Evolutionary conservation across 1,140 invertebrate species (phyloP).

Genomic region (Tetramorium alpestre): DNA sequence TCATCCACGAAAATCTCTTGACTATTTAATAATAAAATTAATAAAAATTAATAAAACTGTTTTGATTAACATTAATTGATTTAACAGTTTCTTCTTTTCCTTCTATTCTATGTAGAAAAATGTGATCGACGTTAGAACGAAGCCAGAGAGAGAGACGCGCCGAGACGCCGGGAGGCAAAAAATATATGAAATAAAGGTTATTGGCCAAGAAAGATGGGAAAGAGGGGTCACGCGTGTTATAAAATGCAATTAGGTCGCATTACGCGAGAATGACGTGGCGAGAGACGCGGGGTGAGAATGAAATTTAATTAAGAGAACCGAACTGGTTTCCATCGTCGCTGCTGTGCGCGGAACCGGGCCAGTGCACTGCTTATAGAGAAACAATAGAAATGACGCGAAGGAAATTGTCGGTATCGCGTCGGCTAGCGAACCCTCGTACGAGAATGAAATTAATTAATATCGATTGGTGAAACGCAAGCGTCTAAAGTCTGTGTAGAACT

Average conservation of each 20-base stretch:
- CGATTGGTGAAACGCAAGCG: slow-evolving; percentile 39
- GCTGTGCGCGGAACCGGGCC: not conserved
- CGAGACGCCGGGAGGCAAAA: not conserved
- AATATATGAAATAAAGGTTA: slow-evolving; percentile 16
- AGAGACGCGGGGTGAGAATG: slow-evolving; percentile 39
- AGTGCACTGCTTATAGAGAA: not conserved
- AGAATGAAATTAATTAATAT: slow-evolving; percentile 57
- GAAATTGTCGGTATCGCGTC: not conserved
- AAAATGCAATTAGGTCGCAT: slow-evolving; percentile 70
- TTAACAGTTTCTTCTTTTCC: not conserved
- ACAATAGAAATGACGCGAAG: slow-evolving; percentile 19
- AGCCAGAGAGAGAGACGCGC: not conserved
- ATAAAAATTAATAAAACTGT: not conserved
- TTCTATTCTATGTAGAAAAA: not conserved
- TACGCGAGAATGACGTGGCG: slow-evolving; percentile 55
- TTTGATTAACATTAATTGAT: not conserved
- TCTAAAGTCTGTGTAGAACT: slow-evolving; percentile 49
- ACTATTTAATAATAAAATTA: not conserved
- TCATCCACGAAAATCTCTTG: not conserved
- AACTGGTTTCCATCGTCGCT: slow-evolving; percentile 36
- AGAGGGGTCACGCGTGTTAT: slow-evolving; percentile 14
- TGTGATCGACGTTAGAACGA: not conserved
- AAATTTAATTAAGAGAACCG: slow-evolving; percentile 69
- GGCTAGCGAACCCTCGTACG: not conserved
- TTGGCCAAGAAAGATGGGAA: not conserved